Evolutionary conservation across 2,888 invertebrate genomes (phyloP).

Genomic region (Orgyia antiqua): DNA sequence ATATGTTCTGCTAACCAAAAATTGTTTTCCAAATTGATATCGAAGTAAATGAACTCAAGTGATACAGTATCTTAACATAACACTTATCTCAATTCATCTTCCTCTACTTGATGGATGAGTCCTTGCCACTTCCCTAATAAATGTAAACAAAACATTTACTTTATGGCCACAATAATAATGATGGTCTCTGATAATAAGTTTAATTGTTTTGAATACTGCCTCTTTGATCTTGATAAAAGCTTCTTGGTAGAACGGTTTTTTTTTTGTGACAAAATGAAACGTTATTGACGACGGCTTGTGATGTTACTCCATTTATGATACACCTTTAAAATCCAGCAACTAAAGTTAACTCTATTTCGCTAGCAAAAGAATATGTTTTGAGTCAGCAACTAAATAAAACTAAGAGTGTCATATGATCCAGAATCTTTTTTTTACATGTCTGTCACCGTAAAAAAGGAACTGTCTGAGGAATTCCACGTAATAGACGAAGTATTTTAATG

Average conservation of each 20-base stretch:
- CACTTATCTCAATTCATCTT: constrained; percentile 56
- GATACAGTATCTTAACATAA: constrained; percentile 32
- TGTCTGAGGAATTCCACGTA: constrained; percentile 46
- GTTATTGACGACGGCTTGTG: constrained; percentile 36
- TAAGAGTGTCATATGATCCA: constrained; percentile 25
- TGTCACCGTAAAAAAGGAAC: constrained; percentile 45
- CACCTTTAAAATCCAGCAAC: constrained; percentile 11
- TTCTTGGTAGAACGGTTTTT: constrained; percentile 33
- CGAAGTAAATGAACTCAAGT: constrained; percentile 40
- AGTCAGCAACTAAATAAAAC: background rate
- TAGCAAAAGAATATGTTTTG: background rate
- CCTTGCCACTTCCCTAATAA: constrained; percentile 67
- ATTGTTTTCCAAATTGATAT: constrained; percentile 7
- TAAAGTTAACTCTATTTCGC: constrained; percentile 6
- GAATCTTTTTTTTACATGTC: constrained; percentile 35
- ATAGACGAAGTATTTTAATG: constrained; percentile 69
- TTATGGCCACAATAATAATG: constrained; percentile 63
- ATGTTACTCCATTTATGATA: constrained; percentile 21
- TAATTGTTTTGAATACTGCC: constrained; percentile 61
- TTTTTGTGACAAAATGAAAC: constrained; percentile 32
- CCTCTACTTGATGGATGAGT: constrained; percentile 63
- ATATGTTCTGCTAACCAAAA: background rate
- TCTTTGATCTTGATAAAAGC: constrained; percentile 46
- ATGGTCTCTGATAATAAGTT: constrained; percentile 52
- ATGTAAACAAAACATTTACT: constrained; percentile 72